phyloP scores from a whole-genome alignment of 1,140 invertebrate genomes.

The Euborellia annulipes region DNA sequence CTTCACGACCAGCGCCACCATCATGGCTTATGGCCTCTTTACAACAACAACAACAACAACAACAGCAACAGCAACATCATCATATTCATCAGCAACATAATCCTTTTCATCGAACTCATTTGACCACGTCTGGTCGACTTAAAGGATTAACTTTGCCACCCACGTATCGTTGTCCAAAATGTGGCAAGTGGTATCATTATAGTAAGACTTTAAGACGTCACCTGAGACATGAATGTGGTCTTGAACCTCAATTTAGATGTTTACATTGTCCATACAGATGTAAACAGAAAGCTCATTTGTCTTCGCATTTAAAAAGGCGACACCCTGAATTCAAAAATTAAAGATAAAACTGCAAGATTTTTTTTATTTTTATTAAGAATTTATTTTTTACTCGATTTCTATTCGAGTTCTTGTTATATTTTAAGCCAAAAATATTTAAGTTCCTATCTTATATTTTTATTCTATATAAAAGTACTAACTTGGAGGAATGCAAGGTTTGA shows the following conservation, averaged over 20 bases:
- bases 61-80: conserved; percentile 13
- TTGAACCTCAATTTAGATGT: conserved; percentile 29
- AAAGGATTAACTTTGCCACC: not conserved
- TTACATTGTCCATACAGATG: conserved; percentile 23
- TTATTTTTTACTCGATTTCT: too few relatives aligned
- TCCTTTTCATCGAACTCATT: conserved; percentile 15
- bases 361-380: too few relatives aligned
- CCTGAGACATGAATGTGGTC: conserved; percentile 24
- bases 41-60: conserved; percentile 13
- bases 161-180: conserved; percentile 15
- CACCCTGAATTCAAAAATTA: too few relatives aligned
- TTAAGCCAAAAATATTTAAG: too few relatives aligned
- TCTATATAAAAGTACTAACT: too few relatives aligned
- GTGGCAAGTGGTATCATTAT: conserved; percentile 24
- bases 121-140: not conserved
- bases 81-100: conserved; percentile 4
- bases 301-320: conserved; percentile 5
- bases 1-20: too few relatives aligned
- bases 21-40: too few relatives aligned
- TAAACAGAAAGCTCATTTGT: conserved; percentile 10
- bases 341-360: too few relatives aligned
- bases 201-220: conserved; percentile 20
- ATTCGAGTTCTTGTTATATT: too few relatives aligned
- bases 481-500: too few relatives aligned
- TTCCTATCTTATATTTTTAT: too few relatives aligned